Evolutionary conservation across 1,140 invertebrate genomes (phyloP).

Genomic region (Drosophila nannoptera): DNA sequence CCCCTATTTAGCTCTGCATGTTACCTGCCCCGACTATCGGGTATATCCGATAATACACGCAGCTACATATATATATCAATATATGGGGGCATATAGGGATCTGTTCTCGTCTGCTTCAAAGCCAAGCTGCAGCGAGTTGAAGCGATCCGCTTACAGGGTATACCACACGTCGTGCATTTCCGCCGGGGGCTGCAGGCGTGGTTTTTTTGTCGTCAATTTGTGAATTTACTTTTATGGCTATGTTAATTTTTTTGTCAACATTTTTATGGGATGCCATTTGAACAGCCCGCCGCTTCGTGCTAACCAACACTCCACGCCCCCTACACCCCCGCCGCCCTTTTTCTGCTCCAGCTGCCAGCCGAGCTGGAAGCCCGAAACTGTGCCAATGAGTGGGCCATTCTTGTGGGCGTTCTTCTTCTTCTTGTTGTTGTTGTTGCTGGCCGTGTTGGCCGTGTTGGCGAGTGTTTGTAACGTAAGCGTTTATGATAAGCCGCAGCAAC

Average conservation of each 20-base stretch:
- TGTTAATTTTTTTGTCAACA: slow-evolving; percentile 67
- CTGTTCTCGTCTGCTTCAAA: too few species aligned
- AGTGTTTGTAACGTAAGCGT: slow-evolving; percentile 21
- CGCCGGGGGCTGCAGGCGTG: too few species aligned
- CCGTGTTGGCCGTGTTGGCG: slow-evolving; percentile 55
- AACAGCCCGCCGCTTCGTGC: slow-evolving; percentile 15
- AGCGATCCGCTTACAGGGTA: too few species aligned
- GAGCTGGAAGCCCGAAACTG: slow-evolving; percentile 38
- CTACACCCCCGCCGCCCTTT: not conserved
- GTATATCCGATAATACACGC: too few species aligned
- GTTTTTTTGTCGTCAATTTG: not conserved
- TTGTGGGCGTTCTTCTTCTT: slow-evolving; percentile 10
- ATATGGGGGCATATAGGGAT: too few species aligned
- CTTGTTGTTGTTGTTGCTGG: slow-evolving; percentile 27
- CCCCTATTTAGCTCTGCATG: too few species aligned
- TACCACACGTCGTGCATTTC: too few species aligned
- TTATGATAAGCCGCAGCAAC: not conserved
- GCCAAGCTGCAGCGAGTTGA: too few species aligned
- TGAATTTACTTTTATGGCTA: slow-evolving; percentile 61
- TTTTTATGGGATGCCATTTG: slow-evolving; percentile 67
- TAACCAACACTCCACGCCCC: not conserved
- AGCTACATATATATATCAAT: too few species aligned
- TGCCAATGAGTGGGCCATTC: slow-evolving; percentile 50
- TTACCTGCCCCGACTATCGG: too few species aligned
- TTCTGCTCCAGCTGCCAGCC: slow-evolving; percentile 5